Conservation (phyloP, 2,888 invertebrate genomes). For the Clanis bilineata region DNA sequence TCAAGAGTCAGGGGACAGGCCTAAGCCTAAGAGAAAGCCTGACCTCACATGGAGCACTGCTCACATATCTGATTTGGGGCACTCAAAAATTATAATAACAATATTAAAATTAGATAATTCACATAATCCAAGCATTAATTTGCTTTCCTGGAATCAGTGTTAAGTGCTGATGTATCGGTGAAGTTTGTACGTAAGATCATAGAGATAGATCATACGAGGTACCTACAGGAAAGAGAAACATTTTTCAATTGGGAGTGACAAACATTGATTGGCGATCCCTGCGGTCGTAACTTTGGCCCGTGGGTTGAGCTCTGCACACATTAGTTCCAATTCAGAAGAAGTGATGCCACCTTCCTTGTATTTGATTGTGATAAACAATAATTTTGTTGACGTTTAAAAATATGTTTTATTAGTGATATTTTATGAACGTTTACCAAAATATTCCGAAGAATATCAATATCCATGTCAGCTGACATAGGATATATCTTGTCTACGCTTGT, state of each 20-base stretch:
- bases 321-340: constrained; percentile 23
- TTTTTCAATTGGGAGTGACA: constrained; percentile 31
- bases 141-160: no score
- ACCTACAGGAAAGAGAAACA: constrained; percentile 5
- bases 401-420: not conserved
- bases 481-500: constrained; percentile 7
- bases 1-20: no score
- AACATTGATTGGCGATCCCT: constrained; percentile 47
- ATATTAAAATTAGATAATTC: no score
- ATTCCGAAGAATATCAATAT: not conserved
- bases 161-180: no score
- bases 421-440: constrained; percentile 2
- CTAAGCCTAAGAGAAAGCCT: no score
- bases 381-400: not conserved
- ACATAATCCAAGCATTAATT: no score
- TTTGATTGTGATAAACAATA: constrained; percentile 13
- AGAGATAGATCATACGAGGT: no score
- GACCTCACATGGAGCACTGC: no score
- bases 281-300: constrained; percentile 42
- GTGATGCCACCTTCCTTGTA: constrained; percentile 22
- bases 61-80: no score
- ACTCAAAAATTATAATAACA: no score
- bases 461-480: constrained; percentile 24
- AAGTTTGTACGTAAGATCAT: no score
- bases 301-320: constrained; percentile 35